Evolutionary conservation across 35 echinoderm and acorn worm species (phyloP).

Genomic region (Eucidaris tribuloides): DNA sequence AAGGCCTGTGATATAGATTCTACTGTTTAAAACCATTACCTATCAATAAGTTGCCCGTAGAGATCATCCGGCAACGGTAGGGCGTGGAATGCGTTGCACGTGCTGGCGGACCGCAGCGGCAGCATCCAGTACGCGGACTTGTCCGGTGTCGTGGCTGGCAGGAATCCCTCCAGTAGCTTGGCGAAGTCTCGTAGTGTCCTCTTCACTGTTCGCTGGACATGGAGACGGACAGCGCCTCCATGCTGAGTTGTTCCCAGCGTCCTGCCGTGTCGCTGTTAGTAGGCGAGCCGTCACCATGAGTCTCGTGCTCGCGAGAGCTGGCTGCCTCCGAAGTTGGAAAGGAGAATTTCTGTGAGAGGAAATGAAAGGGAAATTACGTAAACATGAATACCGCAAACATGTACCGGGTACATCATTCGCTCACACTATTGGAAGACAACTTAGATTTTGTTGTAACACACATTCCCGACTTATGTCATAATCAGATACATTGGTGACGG

Average conservation of each 20-base stretch:
- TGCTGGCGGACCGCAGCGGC: constrained; percentile 75
- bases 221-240: constrained; percentile 72
- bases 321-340: constrained; percentile 77
- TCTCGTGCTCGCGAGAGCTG: constrained; percentile 83
- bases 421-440: too few species aligned
- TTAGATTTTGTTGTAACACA: too few species aligned
- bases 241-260: constrained; percentile 69
- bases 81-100: constrained; percentile 90
- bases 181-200: constrained; percentile 84
- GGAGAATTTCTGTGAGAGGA: constrained; percentile 47
- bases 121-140: constrained; percentile 76
- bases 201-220: constrained; percentile 85
- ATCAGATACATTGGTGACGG: background rate
- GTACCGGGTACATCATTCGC: too few species aligned
- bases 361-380: background rate
- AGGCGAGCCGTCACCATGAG: constrained; percentile 80
- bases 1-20: too few species aligned
- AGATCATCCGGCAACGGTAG: constrained; percentile 86
- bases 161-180: constrained; percentile 76
- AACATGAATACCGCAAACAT: background rate
- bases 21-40: too few species aligned
- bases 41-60: constrained; percentile 62
- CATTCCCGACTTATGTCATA: background rate
- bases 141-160: constrained; percentile 86
- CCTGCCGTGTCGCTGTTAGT: constrained; percentile 92